Conservation (phyloP, 1,140 invertebrate species). For the Heliconius nattereri region DNA sequence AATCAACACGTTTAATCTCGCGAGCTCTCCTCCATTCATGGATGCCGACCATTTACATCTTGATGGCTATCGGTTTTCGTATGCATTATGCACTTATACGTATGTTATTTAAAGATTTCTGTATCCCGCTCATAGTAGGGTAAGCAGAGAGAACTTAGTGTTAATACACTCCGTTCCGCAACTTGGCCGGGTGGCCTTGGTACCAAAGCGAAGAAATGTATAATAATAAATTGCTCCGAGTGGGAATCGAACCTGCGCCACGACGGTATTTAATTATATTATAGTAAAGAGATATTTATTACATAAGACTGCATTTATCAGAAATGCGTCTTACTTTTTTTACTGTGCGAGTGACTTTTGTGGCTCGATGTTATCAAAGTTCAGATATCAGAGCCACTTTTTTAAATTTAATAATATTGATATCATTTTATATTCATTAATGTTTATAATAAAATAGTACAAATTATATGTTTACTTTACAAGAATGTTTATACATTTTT, state of each 20-base stretch:
- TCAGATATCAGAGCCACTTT: not conserved
- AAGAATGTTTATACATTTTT: not conserved
- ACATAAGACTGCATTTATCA: conserved; percentile 3
- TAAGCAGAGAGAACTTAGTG: no score
- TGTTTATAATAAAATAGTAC: not conserved
- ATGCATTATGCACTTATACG: not conserved
- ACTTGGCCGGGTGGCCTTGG: no score
- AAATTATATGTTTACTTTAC: conserved; percentile 2
- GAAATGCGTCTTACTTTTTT: not conserved
- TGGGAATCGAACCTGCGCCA: no score
- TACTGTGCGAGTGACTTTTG: not conserved
- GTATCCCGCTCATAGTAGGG: no score
- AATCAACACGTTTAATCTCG: conserved; percentile 30
- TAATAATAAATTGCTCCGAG: no score
- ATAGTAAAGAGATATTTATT: not conserved
- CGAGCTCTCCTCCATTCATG: conserved; percentile 22
- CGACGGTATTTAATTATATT: not conserved
- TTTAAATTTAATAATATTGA: not conserved
- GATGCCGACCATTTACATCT: conserved; percentile 12
- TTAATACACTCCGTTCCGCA: no score
- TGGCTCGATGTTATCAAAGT: not conserved
- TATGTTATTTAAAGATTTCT: not conserved
- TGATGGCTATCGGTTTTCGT: conserved; percentile 17
- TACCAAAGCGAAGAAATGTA: no score
- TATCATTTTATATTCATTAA: not conserved